phyloP scores from a whole-genome alignment of 2,797 vertebrate genomes.

The Jordanella pulchra region DNA sequence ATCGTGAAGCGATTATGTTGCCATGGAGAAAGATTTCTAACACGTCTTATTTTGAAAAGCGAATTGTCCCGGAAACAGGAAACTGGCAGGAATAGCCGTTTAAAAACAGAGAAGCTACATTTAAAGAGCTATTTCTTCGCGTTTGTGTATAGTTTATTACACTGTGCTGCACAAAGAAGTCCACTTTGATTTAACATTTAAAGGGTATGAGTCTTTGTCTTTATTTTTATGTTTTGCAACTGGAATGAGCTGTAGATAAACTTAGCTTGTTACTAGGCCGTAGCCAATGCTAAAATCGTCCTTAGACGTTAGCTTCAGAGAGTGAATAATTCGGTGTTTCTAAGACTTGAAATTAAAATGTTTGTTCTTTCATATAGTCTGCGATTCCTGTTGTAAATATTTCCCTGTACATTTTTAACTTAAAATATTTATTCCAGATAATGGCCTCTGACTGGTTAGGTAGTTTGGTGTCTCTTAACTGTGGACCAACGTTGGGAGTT shows the following conservation, averaged over 20 bases:
- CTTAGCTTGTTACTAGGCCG: constrained; percentile 29
- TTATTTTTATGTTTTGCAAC: background rate
- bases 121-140: background rate
- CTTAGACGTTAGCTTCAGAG: background rate
- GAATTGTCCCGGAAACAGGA: constrained; percentile 40
- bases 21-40: background rate
- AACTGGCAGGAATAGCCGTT: constrained; percentile 15
- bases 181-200: background rate
- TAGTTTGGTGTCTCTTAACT: constrained; percentile 96
- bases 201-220: constrained; percentile 22
- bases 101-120: constrained; percentile 37
- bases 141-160: background rate
- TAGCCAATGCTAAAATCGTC: constrained; percentile 36
- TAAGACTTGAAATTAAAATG: background rate
- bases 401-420: background rate
- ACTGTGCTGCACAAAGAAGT: constrained; percentile 1
- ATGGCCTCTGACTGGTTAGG: constrained; percentile 97
- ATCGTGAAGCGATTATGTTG: background rate
- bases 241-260: constrained; percentile 11
- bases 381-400: accelerated
- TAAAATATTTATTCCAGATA: constrained; percentile 20
- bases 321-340: background rate
- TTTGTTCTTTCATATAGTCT: background rate
- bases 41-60: constrained; percentile 58
- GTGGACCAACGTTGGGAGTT: constrained; percentile 91